These are phyloP conservation scores for Hyppa rectilinea DNA, from an alignment of 2,888 invertebrate genomes.

Conservation along the genomic window DNA sequence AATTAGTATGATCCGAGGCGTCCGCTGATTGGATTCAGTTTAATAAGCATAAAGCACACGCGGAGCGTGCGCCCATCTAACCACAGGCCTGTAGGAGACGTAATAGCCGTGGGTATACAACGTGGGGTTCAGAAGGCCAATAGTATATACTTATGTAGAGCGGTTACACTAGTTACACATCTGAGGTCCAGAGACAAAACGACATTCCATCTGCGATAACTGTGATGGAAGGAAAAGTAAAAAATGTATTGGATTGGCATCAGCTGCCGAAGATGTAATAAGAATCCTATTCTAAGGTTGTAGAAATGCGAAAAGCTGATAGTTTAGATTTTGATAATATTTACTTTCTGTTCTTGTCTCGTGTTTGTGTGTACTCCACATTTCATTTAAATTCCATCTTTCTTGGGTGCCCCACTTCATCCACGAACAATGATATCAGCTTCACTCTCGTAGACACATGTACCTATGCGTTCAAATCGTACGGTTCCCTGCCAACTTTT, in stretches of 20 bases:
- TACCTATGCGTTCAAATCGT: background rate
- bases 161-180: too few species aligned
- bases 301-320: background rate
- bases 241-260: background rate
- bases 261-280: background rate
- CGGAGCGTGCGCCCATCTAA: conserved; percentile 57
- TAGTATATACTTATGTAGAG: background rate
- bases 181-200: background rate
- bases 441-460: background rate
- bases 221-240: too few species aligned
- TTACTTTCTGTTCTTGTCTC: background rate
- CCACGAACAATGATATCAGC: background rate
- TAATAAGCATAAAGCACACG: conserved; percentile 86
- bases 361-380: background rate
- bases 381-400: background rate
- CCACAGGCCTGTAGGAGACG: conserved; percentile 55
- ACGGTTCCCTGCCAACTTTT: background rate
- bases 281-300: background rate
- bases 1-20: conserved; percentile 67
- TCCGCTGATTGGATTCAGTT: conserved; percentile 85
- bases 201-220: too few species aligned
- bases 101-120: conserved; percentile 32
- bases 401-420: background rate
- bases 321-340: background rate
- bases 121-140: conserved; percentile 37